Evolutionary conservation across 2,113 vertebrate species (phyloP).

Genomic region (Anser brachyrhynchus): DNA sequence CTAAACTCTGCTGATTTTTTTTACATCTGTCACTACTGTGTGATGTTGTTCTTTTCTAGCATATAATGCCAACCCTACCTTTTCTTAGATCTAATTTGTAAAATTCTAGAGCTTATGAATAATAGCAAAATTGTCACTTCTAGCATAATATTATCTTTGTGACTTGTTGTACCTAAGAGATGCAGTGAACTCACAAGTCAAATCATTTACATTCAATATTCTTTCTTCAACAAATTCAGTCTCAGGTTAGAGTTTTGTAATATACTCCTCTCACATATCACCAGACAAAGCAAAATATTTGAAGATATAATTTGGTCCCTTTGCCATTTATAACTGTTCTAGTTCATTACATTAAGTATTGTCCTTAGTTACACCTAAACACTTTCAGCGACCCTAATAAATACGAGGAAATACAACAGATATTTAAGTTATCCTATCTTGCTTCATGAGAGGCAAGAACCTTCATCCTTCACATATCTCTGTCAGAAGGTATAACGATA

Average conservation of each 20-base stretch:
- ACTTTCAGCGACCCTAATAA: neutral
- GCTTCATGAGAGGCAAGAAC: neutral
- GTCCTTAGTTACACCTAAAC: neutral
- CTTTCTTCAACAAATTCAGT: neutral
- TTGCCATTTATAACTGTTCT: neutral
- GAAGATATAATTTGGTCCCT: neutral
- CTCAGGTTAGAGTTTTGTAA: neutral
- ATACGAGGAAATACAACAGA: neutral
- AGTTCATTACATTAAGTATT: neutral
- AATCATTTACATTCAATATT: neutral
- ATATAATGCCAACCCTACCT: neutral
- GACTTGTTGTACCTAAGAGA: neutral
- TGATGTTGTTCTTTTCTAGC: neutral
- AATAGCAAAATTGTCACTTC: neutral
- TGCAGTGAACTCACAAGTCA: neutral
- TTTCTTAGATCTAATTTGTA: neutral
- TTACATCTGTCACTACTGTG: neutral
- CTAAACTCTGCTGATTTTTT: neutral
- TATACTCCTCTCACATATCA: neutral
- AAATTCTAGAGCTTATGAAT: neutral
- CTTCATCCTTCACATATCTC: neutral
- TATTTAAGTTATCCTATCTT: neutral
- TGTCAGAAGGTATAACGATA: neutral
- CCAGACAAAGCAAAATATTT: neutral
- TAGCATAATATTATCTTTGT: neutral